Conservation (phyloP, 2,888 invertebrate genomes). For the Brassicogethes aeneus region DNA sequence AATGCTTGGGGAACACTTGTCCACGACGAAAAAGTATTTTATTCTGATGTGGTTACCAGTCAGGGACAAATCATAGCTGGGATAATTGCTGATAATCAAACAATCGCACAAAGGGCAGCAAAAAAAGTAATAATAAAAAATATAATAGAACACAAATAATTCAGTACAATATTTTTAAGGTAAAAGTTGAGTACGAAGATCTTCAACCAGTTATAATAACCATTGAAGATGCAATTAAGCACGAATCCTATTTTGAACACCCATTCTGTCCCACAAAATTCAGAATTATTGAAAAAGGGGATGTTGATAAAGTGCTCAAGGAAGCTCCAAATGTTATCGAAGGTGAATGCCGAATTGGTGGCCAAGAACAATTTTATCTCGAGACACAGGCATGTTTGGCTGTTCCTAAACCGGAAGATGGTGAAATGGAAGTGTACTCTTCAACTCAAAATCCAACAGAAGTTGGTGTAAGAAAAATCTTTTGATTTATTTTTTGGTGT, state of each 20-base stretch:
- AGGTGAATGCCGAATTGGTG: conserved; percentile 72
- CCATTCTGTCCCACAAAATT: no score
- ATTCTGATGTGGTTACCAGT: conserved; percentile 62
- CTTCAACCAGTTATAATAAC: conserved; percentile 70
- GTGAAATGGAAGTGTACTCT: conserved; percentile 77
- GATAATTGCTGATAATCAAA: conserved; percentile 68
- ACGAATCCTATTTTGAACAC: conserved; percentile 59
- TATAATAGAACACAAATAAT: no score
- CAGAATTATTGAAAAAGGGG: conserved; percentile 47
- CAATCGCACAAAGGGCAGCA: conserved; percentile 74
- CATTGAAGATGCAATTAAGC: conserved; percentile 79
- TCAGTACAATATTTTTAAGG: no score
- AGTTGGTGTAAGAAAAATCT: conserved; percentile 49
- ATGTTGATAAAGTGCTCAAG: conserved; percentile 58
- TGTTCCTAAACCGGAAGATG: conserved; percentile 65
- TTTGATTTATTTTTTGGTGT: conserved; percentile 2
- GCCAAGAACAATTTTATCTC: conserved; percentile 95
- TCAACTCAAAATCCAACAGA: conserved; percentile 80
- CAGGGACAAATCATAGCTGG: conserved; percentile 70
- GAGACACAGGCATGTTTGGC: conserved; percentile 74
- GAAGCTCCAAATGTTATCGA: conserved; percentile 65
- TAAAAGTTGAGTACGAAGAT: conserved; percentile 72
- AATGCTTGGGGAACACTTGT: conserved; percentile 62
- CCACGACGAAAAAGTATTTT: conserved; percentile 80
- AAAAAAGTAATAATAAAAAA: no score